Conservation (phyloP, 2,888 invertebrate species). For the Coleophora deauratella region DNA sequence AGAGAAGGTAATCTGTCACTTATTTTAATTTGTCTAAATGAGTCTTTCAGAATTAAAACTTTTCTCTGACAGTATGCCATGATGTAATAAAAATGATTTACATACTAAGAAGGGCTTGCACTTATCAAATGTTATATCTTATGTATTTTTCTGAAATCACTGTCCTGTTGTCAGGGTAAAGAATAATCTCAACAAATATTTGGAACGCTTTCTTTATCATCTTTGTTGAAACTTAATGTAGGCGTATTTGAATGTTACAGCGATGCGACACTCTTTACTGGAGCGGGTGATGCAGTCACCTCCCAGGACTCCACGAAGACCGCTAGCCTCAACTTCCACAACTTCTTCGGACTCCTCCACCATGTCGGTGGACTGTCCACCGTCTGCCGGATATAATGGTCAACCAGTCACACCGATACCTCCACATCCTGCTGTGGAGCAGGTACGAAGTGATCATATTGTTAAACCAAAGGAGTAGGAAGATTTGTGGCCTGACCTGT, state of each 20-base stretch:
- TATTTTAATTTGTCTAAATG: background rate
- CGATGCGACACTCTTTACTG: constrained; percentile 79
- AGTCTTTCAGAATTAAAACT: no score
- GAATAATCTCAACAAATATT: no score
- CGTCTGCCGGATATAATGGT: constrained; percentile 48
- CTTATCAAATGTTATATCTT: no score
- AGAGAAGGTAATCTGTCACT: constrained; percentile 74
- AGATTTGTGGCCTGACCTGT: background rate
- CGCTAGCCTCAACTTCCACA: constrained; percentile 79
- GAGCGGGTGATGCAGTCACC: constrained; percentile 69
- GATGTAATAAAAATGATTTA: no score
- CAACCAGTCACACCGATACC: constrained; percentile 35
- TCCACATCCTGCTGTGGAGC: constrained; percentile 44
- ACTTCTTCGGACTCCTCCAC: constrained; percentile 78
- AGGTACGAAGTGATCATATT: constrained; percentile 34
- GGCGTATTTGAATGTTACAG: constrained; percentile 42
- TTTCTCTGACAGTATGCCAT: no score
- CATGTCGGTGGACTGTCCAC: constrained; percentile 66
- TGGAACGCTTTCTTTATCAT: no score
- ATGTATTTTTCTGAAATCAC: no score
- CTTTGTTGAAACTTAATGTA: no score
- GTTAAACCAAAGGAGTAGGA: background rate
- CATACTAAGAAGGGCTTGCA: no score
- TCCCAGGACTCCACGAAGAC: constrained; percentile 65
- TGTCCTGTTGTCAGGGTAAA: no score